phyloP scores from a whole-genome alignment of 2,888 invertebrate species.

The Orgyia antiqua region DNA sequence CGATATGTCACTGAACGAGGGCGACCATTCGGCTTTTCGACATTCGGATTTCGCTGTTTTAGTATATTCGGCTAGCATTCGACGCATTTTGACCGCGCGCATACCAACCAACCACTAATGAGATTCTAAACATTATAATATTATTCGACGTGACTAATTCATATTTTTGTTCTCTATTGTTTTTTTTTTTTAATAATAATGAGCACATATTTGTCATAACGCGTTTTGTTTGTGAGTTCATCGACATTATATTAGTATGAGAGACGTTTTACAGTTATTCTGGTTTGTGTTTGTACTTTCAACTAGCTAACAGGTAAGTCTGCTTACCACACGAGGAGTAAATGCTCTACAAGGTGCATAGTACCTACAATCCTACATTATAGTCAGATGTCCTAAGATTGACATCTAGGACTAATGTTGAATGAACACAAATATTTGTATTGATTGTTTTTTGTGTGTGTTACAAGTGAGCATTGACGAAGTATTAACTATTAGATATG shows the following conservation, averaged over 20 bases:
- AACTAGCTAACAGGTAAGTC: too few relatives aligned
- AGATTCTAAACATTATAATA: slow-evolving; percentile 52
- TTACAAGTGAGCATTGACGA: too few relatives aligned
- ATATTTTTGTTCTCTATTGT: slow-evolving; percentile 28
- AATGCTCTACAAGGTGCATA: too few relatives aligned
- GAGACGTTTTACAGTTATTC: slow-evolving; percentile 6
- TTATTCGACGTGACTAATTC: slow-evolving; percentile 36
- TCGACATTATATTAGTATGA: slow-evolving; percentile 12
- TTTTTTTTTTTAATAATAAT: slow-evolving; percentile 21
- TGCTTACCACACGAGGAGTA: too few relatives aligned
- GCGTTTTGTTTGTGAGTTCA: slow-evolving; percentile 17
- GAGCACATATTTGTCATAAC: slow-evolving; percentile 19
- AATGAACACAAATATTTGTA: too few relatives aligned
- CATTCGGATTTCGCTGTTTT: slow-evolving; percentile 57
- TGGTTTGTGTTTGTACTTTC: too few relatives aligned
- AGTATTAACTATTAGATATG: too few relatives aligned
- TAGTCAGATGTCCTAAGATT: too few relatives aligned
- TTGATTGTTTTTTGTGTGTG: too few relatives aligned
- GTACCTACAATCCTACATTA: too few relatives aligned
- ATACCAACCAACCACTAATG: slow-evolving; percentile 57
- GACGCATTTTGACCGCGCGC: slow-evolving; percentile 50
- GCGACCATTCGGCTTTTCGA: slow-evolving; percentile 67
- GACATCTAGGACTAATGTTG: too few relatives aligned
- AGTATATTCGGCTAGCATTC: slow-evolving; percentile 55
- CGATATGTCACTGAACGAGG: slow-evolving; percentile 73